phyloP scores from a whole-genome alignment of 2,113 vertebrate species.

The Nicator chloris region DNA sequence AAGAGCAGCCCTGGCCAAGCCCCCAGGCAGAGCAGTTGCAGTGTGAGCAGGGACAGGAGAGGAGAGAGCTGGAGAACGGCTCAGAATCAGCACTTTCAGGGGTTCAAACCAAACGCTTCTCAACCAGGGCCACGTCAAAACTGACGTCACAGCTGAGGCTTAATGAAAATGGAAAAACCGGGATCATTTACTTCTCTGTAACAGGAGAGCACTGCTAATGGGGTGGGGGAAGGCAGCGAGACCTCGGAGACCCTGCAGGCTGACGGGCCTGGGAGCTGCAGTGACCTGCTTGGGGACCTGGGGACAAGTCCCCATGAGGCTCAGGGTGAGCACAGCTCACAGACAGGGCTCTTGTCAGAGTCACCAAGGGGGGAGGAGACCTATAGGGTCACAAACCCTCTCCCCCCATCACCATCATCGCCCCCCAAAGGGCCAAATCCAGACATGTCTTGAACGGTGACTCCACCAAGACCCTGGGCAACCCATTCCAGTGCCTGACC shows the following conservation, averaged over 20 bases:
- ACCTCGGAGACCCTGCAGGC: background rate
- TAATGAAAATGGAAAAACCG: background rate
- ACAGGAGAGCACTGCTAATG: background rate
- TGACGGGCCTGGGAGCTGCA: background rate
- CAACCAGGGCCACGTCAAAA: background rate
- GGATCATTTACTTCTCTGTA: background rate
- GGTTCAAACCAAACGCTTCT: accelerated
- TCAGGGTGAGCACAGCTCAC: background rate
- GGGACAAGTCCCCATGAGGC: accelerated
- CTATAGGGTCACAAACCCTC: background rate
- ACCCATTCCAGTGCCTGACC: background rate
- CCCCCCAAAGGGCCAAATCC: background rate
- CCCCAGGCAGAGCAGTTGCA: background rate
- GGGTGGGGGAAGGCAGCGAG: background rate
- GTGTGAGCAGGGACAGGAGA: background rate
- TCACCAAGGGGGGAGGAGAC: too few relatives aligned
- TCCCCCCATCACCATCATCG: background rate
- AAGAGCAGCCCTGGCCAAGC: background rate
- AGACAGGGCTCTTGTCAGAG: background rate
- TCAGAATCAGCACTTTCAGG: background rate
- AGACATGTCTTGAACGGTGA: accelerated
- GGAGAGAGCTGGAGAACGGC: background rate
- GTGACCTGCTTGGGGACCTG: background rate
- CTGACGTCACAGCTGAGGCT: background rate
- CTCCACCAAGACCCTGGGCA: background rate